A percentile compares a stretch with the other conserved stretches of the same genome.
Evolutionary conservation across 2,113 vertebrate genomes (phyloP).

Genomic region (Indicator indicator): DNA sequence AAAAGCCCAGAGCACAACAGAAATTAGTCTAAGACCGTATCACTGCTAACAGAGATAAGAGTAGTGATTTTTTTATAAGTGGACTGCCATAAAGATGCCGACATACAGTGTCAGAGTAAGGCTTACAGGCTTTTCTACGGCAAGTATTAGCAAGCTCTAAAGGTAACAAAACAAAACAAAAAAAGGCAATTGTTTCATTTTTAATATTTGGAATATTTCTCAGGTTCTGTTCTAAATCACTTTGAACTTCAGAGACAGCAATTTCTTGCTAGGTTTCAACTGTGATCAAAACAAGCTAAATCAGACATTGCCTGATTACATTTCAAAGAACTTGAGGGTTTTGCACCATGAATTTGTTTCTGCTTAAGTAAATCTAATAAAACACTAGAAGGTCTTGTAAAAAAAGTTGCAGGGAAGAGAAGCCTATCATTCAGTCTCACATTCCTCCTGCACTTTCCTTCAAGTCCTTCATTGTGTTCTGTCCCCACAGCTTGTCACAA

Average conservation of each 20-base stretch:
- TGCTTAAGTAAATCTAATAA: not conserved
- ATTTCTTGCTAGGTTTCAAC: conserved; percentile 11
- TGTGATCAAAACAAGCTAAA: not conserved
- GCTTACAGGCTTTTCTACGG: not conserved
- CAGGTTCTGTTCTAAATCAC: not conserved
- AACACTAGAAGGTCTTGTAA: conserved; percentile 20
- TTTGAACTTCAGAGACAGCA: conserved; percentile 8
- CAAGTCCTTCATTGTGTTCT: not conserved
- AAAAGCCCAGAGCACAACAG: not conserved
- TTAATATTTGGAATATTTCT: conserved; percentile 12
- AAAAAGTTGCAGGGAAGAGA: not conserved
- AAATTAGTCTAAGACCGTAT: not conserved
- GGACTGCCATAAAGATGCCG: not conserved
- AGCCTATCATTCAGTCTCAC: not conserved
- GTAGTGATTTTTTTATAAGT: not conserved
- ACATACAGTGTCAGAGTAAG: not conserved
- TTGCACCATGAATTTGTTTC: not conserved
- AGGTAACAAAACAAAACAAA: conserved; percentile 31
- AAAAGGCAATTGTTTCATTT: not conserved
- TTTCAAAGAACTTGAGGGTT: not conserved
- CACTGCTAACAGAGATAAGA: not conserved
- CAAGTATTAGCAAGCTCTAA: not conserved
- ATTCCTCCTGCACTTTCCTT: not conserved
- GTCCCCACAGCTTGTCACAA: not conserved
- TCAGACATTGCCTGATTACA: not conserved